Evolutionary conservation across 1,140 invertebrate genomes (phyloP), one percentile per base, ranked within the genome.

Genomic region (Cotesia chilonis): DNA sequence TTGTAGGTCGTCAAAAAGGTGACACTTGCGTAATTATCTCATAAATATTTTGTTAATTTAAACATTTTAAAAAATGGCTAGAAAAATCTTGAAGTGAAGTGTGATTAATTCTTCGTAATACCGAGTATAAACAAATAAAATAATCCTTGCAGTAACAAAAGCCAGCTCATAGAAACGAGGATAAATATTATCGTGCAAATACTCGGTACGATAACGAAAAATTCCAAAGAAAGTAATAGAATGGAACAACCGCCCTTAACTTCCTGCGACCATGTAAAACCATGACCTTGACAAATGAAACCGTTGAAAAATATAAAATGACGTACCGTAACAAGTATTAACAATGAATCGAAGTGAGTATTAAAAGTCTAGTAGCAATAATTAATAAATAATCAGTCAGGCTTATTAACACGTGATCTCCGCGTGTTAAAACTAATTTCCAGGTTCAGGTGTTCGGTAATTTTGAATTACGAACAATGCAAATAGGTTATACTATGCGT

Each of bases 401-500:
- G 41, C 14, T 41, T 47, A 47, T 5, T 3, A 71, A 71, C 69
- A 61, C 69, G 60, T 71, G 69, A 71, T 64, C 4, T 64, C 60
- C 35, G 59, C 69, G 57, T 70, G 68, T 71, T 28, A 28, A 28
- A 28, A 28, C 28, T 28, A 1, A 28, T 28, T 28, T 28, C 2
- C 28, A 28, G 28, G 28, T 28, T 28, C 28, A 28, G 28, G 28
- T 28, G 28, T 28, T 28, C 28, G 28, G 3, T 28, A 28, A 28
- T 28, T 28, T 28, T 28, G 28, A 28, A 28, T 28, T 28, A 28
- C 3, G 28, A 28, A 28, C 28, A 28, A 28, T 28, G 28, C 28
- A 28, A 2, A 28, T 28, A 28, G 28, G 28, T 28, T 28, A 28
- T 28, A 28, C 28, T 28, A 28, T 28, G 1, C 28, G 28, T 28